phyloP scores from a whole-genome alignment of 2,888 invertebrate genomes.

The Parnassius smintheus region DNA sequence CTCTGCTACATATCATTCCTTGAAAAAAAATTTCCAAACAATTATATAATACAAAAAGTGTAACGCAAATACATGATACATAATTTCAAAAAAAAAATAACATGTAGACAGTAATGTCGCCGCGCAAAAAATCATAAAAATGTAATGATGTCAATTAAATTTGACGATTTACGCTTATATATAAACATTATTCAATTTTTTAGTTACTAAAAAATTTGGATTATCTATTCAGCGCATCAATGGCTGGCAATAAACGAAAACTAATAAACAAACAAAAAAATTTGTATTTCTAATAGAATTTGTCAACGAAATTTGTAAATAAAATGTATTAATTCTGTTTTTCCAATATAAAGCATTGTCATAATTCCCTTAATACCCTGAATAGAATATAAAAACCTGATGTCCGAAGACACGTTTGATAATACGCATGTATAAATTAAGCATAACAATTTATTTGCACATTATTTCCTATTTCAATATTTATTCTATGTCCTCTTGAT shows the following conservation, averaged over 20 bases:
- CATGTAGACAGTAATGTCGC: conserved; percentile 68
- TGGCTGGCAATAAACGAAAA: neutral
- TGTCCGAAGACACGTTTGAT: conserved; percentile 9
- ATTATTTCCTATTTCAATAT: conserved; percentile 35
- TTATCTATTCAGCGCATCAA: conserved; percentile 26
- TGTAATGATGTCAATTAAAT: conserved; percentile 29
- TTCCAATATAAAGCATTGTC: conserved; percentile 5
- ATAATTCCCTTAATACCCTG: conserved; percentile 21
- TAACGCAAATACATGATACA: conserved; percentile 1
- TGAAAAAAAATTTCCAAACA: conserved; percentile 34
- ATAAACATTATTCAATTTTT: conserved; percentile 22
- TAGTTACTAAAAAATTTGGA: conserved; percentile 20
- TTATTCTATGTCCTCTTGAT: conserved; percentile 33
- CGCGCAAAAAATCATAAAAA: conserved; percentile 47
- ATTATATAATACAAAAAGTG: neutral
- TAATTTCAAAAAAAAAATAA: conserved; percentile 44
- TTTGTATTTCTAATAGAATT: neutral
- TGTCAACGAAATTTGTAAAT: neutral
- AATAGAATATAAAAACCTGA: conserved; percentile 26
- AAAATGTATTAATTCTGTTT: no score
- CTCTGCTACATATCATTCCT: conserved; percentile 61
- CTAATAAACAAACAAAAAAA: neutral
- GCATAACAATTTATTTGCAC: conserved; percentile 39
- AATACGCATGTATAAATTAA: conserved; percentile 35
- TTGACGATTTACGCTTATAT: conserved; percentile 28